Conservation (phyloP, 2,797 vertebrate species). For the Botia kubotai region DNA sequence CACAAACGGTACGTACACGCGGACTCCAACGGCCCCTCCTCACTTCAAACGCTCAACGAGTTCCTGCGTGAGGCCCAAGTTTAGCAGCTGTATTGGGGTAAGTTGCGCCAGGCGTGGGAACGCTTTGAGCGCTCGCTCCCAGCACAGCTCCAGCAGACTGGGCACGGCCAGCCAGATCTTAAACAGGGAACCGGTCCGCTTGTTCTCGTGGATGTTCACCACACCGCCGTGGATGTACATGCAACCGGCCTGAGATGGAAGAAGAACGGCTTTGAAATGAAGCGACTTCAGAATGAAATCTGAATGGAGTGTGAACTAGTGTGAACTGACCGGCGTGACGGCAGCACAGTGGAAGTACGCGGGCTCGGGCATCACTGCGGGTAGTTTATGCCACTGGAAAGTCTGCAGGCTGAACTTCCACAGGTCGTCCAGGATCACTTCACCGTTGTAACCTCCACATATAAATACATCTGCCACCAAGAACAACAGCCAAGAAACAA, state of each 20-base stretch:
- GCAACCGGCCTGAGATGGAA: conserved; percentile 86
- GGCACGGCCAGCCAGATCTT: conserved; percentile 98
- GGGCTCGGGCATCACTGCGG: conserved; percentile 93
- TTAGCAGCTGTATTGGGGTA: conserved; percentile 87
- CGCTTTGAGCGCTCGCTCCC: conserved; percentile 90
- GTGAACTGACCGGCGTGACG: conserved; percentile 89
- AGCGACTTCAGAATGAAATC: not conserved
- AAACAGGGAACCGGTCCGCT: conserved; percentile 95
- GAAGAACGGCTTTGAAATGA: not conserved
- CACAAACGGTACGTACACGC: conserved; percentile 33
- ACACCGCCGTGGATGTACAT: conserved; percentile 99
- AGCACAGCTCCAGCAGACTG: conserved; percentile 95
- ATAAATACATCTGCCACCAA: conserved; percentile 88
- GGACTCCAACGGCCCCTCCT: conserved; percentile 17
- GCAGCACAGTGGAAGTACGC: conserved; percentile 98
- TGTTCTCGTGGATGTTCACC: conserved; percentile 97
- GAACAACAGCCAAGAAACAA: conserved; percentile 16
- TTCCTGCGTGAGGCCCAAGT: conserved; percentile 96
- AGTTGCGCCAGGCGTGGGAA: conserved; percentile 90
- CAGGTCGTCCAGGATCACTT: conserved; percentile 91
- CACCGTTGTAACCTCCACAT: conserved; percentile 96
- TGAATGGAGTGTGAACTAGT: too few relatives aligned
- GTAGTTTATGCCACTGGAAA: conserved; percentile 94
- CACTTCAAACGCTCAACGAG: conserved; percentile 96
- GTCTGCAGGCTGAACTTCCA: conserved; percentile 95